Conservation (phyloP, 2,113 vertebrate species). For the Phoenicopterus ruber region DNA sequence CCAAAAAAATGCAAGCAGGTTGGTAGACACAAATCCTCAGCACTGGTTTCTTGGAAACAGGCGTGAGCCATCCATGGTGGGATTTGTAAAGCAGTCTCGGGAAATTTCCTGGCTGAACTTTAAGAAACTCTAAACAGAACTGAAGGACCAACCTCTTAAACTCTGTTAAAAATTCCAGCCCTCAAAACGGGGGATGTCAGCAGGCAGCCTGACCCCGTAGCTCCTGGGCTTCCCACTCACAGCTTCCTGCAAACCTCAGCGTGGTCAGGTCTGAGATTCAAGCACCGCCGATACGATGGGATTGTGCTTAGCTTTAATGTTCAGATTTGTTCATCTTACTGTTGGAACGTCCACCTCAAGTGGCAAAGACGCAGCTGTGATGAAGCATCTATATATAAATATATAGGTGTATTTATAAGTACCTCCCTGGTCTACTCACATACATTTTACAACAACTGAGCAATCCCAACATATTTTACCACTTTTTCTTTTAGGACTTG, state of each 20-base stretch:
- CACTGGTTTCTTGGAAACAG: not conserved
- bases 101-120: not conserved
- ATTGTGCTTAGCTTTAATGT: not conserved
- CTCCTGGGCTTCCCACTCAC: not conserved
- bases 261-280: not conserved
- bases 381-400: not conserved
- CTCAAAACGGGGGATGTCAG: not conserved
- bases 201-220: not conserved
- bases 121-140: not conserved
- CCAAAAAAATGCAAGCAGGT: not conserved
- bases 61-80: not conserved
- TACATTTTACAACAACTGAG: not conserved
- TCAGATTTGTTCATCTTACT: not conserved
- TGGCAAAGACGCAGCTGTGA: not conserved
- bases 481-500: not conserved
- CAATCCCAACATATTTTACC: not conserved
- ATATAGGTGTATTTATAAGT: not conserved
- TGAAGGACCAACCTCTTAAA: not conserved
- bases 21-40: not conserved
- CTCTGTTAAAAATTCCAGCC: not conserved
- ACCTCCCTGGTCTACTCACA: not conserved
- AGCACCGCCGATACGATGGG: too few species aligned
- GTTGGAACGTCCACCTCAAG: not conserved
- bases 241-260: not conserved
- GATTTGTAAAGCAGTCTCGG: not conserved